Evolutionary conservation across 1,140 invertebrate genomes (phyloP).

Genomic region (Pararge aegeria): DNA sequence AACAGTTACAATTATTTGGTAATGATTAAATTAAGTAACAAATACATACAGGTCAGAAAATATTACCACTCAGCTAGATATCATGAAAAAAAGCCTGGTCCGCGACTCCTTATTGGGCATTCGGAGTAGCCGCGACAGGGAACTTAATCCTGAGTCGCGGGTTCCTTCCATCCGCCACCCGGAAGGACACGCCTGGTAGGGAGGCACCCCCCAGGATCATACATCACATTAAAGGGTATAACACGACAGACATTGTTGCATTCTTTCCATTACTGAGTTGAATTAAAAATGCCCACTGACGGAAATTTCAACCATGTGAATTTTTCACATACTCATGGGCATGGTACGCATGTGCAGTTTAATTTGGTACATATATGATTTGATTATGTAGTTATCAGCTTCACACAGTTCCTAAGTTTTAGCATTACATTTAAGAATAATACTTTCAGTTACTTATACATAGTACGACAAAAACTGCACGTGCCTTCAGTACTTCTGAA

Average conservation of each 20-base stretch:
- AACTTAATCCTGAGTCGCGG: conserved; percentile 78
- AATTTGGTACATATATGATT: too few species aligned
- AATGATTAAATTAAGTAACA: too few species aligned
- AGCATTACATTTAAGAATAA: too few species aligned
- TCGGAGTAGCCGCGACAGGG: conserved; percentile 80
- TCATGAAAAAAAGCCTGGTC: conserved; percentile 70
- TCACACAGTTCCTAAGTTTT: too few species aligned
- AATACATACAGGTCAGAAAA: too few species aligned
- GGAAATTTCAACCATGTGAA: not conserved
- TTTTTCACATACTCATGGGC: not conserved
- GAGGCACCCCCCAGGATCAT: conserved; percentile 78
- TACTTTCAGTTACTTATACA: too few species aligned
- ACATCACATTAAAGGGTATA: conserved; percentile 30
- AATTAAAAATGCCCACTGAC: conserved; percentile 4
- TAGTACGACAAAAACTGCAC: too few species aligned
- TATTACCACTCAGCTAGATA: too few species aligned
- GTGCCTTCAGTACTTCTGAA: too few species aligned
- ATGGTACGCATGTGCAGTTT: too few species aligned
- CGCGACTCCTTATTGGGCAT: conserved; percentile 79
- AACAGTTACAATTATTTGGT: too few species aligned
- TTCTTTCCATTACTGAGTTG: not conserved
- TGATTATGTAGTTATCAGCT: too few species aligned
- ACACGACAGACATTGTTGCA: not conserved
- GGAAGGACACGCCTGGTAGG: conserved; percentile 80
- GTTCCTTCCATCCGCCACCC: conserved; percentile 80